phyloP scores from a whole-genome alignment of 1,140 invertebrate species.

The Drosophila sulfurigaster region DNA sequence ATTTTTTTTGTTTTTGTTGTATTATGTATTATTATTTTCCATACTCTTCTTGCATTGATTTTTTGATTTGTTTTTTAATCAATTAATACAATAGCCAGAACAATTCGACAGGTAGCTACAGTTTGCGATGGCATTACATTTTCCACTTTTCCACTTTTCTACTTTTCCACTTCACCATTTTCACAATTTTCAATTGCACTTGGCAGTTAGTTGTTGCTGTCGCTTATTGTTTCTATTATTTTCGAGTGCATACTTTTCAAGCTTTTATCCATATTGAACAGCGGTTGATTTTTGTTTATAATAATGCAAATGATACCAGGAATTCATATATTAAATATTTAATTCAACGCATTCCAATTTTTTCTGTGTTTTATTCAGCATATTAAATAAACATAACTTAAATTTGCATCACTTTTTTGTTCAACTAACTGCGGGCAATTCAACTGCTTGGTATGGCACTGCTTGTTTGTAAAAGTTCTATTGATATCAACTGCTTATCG shows the following conservation, averaged over 20 bases:
- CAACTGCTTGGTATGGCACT: too few species aligned
- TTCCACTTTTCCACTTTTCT: slow-evolving; percentile 63
- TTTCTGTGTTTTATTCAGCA: too few species aligned
- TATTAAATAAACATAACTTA: too few species aligned
- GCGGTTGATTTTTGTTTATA: slow-evolving; percentile 22
- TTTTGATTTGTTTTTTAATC: slow-evolving; percentile 54
- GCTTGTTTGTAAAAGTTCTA: too few species aligned
- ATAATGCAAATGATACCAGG: background rate
- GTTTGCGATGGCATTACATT: slow-evolving; percentile 55
- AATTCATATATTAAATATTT: too few species aligned
- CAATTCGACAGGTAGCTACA: slow-evolving; percentile 28
- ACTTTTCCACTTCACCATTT: slow-evolving; percentile 9
- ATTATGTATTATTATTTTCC: background rate
- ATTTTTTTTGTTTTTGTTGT: background rate
- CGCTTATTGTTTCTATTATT: slow-evolving; percentile 39
- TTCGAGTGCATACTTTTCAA: slow-evolving; percentile 18
- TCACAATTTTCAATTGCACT: slow-evolving; percentile 52
- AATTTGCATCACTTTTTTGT: too few species aligned
- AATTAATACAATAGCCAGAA: slow-evolving; percentile 63
- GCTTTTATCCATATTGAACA: slow-evolving; percentile 15
- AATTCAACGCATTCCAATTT: too few species aligned
- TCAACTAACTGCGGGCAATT: too few species aligned
- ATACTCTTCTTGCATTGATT: slow-evolving; percentile 7
- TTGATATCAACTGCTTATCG: too few species aligned
- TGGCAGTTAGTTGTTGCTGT: slow-evolving; percentile 44